Base-by-base conservation (phyloP, 2,888 invertebrate genomes). In the Cheilosia vulpina region DNA sequence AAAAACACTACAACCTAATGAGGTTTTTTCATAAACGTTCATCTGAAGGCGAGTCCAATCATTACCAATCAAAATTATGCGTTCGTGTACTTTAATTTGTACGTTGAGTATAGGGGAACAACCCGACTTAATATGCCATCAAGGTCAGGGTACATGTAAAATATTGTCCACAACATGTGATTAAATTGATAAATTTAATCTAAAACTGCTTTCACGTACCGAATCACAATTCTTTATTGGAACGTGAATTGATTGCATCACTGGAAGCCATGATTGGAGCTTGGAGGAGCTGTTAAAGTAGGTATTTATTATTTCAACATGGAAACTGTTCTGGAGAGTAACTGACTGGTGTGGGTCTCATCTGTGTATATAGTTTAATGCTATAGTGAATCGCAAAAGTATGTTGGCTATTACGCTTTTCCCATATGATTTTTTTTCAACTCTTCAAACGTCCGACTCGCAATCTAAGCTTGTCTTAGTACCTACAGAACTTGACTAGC, bases 171-270 rank as follows among this genome's bases (percentile, higher is more conserved):
- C 19, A 63, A 13, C n/a, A 24, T 62, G 11, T 55, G 60, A 62
- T 73, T 80, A 68, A 55, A 47, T 24, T 47, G 38, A 38, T 17
- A 53, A 50, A 72, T 47, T 76, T 69, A 38, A 38, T n/a, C n/a
- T n/a, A 38, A 38, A 38, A 38, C 68, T 68, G 52, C 43, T 53
- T 76, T 76, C 76, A 69, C 69, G 55, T 69, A 62, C 47, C 31
- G 38, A 34, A 47, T 55, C 31, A 24, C 55, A 63, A 78, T 62
- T 63, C 63, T 55, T 55, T 69, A 78, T 24, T 78, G 77, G 47
- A 62, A 78, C 69, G 77, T 78, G 69, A 69, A 78, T 47, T 38
- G 69, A 62, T 69, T 78, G 43, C 77, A 52, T 7, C 52, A 53
- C 55, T 55, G 21, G 60, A 34, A 45, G 21, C 31, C 0, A 27